Conservation (phyloP, 2,797 vertebrate species). For the Phataginus tetradactyla region DNA sequence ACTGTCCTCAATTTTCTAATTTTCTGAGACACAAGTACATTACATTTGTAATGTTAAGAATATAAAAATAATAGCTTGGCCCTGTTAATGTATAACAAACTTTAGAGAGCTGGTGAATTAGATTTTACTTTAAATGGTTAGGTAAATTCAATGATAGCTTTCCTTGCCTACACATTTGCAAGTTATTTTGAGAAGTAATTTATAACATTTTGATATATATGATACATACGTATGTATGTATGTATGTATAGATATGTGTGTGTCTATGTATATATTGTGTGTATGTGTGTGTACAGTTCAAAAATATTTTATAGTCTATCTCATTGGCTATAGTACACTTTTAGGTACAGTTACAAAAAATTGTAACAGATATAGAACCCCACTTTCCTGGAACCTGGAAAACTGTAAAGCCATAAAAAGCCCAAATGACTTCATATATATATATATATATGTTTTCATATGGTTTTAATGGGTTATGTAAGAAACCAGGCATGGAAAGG, state of each 20-base stretch:
- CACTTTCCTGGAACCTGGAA: not conserved
- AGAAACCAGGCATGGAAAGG: not conserved
- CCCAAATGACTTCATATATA: not conserved
- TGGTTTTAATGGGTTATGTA: not conserved
- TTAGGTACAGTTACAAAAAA: not conserved
- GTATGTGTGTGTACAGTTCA: not conserved
- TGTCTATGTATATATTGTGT: not conserved
- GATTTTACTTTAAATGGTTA: slow-evolving; percentile 56
- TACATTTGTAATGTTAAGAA: slow-evolving; percentile 24
- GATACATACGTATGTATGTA: not conserved
- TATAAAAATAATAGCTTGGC: not conserved
- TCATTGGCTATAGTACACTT: not conserved
- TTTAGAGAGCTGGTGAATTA: not conserved
- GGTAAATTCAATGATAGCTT: not conserved
- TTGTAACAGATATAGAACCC: not conserved
- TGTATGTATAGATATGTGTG: not conserved
- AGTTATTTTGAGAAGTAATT: slow-evolving; percentile 18
- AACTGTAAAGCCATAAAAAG: slow-evolving; percentile 38
- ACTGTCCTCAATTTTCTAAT: slow-evolving; percentile 7
- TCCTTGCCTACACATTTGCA: not conserved
- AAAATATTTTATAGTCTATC: slow-evolving; percentile 15
- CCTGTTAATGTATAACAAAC: not conserved
- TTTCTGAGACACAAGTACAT: not conserved
- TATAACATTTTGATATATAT: not conserved
- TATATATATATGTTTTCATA: slow-evolving; percentile 13